Evolutionary conservation across 2,888 invertebrate genomes (phyloP).

Genomic region (Kryphioiulus occultus): DNA sequence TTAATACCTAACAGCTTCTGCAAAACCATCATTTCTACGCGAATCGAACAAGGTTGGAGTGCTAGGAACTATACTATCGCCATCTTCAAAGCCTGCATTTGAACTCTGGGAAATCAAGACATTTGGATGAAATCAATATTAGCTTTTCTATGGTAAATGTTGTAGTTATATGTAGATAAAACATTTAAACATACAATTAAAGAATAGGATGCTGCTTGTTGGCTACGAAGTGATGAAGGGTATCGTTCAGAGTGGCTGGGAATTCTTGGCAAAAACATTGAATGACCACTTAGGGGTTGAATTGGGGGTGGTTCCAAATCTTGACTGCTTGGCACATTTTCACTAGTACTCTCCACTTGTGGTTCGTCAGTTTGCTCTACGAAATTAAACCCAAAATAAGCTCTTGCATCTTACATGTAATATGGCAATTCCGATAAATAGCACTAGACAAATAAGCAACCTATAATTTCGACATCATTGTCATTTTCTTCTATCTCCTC

Average conservation of each 20-base stretch:
- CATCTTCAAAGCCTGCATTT: slow-evolving; percentile 71
- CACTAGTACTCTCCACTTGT: background rate
- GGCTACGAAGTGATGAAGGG: slow-evolving; percentile 51
- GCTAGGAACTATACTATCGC: slow-evolving; percentile 84
- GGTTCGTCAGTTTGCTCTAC: background rate
- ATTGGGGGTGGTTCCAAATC: background rate
- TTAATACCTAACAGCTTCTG: slow-evolving; percentile 75
- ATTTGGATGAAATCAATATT: slow-evolving; percentile 48
- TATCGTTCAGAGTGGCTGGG: slow-evolving; percentile 54
- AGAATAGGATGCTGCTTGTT: slow-evolving; percentile 59
- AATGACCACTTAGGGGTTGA: slow-evolving; percentile 36
- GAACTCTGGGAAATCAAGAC: slow-evolving; percentile 61
- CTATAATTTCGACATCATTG: slow-evolving; percentile 53
- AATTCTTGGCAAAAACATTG: slow-evolving; percentile 46
- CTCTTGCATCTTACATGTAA: no score
- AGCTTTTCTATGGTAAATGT: background rate
- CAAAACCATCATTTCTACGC: slow-evolving; percentile 83
- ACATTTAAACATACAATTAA: background rate
- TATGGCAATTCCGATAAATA: no score
- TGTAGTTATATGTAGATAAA: slow-evolving; percentile 58
- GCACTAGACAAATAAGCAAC: background rate
- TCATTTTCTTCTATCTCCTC: slow-evolving; percentile 56
- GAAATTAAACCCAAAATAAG: background rate
- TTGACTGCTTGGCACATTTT: slow-evolving; percentile 16
- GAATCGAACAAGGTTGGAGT: slow-evolving; percentile 87